These are phyloP conservation scores for Pogonomyrmex californicus DNA, from an alignment of 1,140 invertebrate species.

Conservation along the genomic window DNA sequence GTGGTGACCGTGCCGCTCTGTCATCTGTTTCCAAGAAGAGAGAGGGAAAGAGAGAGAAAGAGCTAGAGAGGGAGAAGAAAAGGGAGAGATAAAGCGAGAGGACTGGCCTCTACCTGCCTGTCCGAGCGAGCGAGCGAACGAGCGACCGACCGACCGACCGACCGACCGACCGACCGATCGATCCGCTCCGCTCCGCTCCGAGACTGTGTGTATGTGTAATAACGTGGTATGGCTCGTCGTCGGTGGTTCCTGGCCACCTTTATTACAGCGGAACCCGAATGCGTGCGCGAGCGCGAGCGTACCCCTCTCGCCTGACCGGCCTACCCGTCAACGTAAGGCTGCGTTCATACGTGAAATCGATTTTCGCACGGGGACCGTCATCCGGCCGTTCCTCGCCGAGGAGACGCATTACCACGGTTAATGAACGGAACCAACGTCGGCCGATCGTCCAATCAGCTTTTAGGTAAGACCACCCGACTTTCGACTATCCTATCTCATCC, in stretches of 20 bases:
- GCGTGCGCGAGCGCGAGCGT: slow-evolving; percentile 82
- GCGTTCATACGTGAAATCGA: slow-evolving; percentile 74
- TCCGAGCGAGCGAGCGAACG: slow-evolving; percentile 13
- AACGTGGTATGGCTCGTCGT: slow-evolving; percentile 77
- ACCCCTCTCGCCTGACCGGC: slow-evolving; percentile 75
- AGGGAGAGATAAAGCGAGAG: slow-evolving; percentile 6
- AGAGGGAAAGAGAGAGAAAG: slow-evolving; percentile 62
- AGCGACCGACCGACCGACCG: slow-evolving; percentile 33
- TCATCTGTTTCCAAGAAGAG: slow-evolving; percentile 80
- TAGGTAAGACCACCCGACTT: slow-evolving; percentile 61
- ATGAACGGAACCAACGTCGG: slow-evolving; percentile 68
- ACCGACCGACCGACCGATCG: slow-evolving; percentile 24
- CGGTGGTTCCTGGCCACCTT: slow-evolving; percentile 75
- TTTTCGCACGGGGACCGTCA: slow-evolving; percentile 63
- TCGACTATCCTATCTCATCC: not conserved
- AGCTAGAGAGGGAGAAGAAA: slow-evolving; percentile 55
- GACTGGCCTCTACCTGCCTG: slow-evolving; percentile 23
- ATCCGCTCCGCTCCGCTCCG: not conserved
- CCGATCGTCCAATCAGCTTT: slow-evolving; percentile 75
- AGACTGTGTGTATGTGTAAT: slow-evolving; percentile 26
- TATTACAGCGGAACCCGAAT: slow-evolving; percentile 77
- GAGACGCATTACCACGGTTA: slow-evolving; percentile 67
- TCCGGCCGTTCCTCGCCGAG: slow-evolving; percentile 53
- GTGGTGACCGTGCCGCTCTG: slow-evolving; percentile 68
- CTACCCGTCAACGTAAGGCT: slow-evolving; percentile 76